A percentile compares a stretch with the other conserved stretches of the same genome.
Evolutionary conservation across 2,888 invertebrate genomes (phyloP).

Genomic region (Melitaea athalia): DNA sequence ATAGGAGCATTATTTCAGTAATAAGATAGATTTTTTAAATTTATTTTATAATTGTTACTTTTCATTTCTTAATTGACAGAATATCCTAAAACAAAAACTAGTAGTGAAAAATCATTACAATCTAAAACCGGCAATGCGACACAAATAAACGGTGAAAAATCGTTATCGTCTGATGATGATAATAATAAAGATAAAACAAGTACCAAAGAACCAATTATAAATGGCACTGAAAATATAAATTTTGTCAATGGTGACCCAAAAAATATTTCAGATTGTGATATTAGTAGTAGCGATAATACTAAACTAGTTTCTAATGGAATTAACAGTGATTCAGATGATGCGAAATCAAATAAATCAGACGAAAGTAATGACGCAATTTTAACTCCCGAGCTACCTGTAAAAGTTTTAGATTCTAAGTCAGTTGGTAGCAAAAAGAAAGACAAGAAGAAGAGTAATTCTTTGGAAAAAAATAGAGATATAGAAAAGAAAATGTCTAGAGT

Average conservation of each 20-base stretch:
- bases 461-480: slow-evolving; percentile 58
- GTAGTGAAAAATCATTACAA: slow-evolving; percentile 63
- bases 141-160: slow-evolving; percentile 66
- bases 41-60: not conserved
- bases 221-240: slow-evolving; percentile 67
- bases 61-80: slow-evolving; percentile 54
- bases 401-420: slow-evolving; percentile 56
- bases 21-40: not conserved
- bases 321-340: slow-evolving; percentile 70
- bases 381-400: slow-evolving; percentile 52
- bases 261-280: slow-evolving; percentile 78
- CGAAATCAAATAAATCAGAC: slow-evolving; percentile 70
- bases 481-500: slow-evolving; percentile 60
- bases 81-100: slow-evolving; percentile 60
- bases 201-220: slow-evolving; percentile 77
- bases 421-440: slow-evolving; percentile 66
- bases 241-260: slow-evolving; percentile 72
- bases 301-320: slow-evolving; percentile 79
- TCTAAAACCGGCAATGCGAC: slow-evolving; percentile 53
- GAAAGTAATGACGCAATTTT: slow-evolving; percentile 53
- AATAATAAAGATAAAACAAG: slow-evolving; percentile 62
- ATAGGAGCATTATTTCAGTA: not conserved
- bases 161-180: slow-evolving; percentile 57
- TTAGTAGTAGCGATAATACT: slow-evolving; percentile 78
- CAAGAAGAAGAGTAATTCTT: slow-evolving; percentile 58